A percentile compares a stretch with the other conserved stretches of the same genome.
These are phyloP conservation scores for Hexactinellida sp. DNA, from an alignment of 37 sponge, comb jelly and placozoan species.

Conservation along the genomic window DNA sequence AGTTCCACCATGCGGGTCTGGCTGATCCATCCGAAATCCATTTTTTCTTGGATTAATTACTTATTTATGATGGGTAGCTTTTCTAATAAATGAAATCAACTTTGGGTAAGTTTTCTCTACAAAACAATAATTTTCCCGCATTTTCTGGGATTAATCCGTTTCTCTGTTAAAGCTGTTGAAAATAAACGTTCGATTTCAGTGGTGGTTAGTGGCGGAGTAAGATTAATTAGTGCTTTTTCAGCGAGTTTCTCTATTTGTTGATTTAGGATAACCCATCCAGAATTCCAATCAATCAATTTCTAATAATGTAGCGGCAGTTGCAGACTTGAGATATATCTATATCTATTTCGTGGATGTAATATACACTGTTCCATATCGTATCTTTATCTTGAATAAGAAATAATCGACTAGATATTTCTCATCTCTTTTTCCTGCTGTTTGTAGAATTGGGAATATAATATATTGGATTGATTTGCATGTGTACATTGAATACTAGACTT, in stretches of 20 bases:
- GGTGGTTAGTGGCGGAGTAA: not conserved
- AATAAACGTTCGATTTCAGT: not conserved
- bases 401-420: not conserved
- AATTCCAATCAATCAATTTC: not conserved
- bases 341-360: not conserved
- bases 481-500: not conserved
- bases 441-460: not conserved
- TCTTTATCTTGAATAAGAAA: not conserved
- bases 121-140: not conserved
- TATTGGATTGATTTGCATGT: not conserved
- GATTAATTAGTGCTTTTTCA: not conserved
- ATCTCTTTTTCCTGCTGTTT: not conserved
- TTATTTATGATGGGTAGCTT: not conserved
- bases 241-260: not conserved
- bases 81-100: not conserved
- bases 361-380: not conserved
- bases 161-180: not conserved
- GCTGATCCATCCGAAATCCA: too few species aligned
- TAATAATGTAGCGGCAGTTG: not conserved
- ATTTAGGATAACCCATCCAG: not conserved
- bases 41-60: too few species aligned
- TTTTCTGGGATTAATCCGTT: not conserved
- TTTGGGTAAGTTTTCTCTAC: too few species aligned
- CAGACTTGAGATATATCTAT: not conserved
- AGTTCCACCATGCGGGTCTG: too few species aligned